Evolutionary conservation across 1,140 invertebrate genomes (phyloP), one percentile per base, ranked within the genome.

Genomic region (Nylanderia fulva): DNA sequence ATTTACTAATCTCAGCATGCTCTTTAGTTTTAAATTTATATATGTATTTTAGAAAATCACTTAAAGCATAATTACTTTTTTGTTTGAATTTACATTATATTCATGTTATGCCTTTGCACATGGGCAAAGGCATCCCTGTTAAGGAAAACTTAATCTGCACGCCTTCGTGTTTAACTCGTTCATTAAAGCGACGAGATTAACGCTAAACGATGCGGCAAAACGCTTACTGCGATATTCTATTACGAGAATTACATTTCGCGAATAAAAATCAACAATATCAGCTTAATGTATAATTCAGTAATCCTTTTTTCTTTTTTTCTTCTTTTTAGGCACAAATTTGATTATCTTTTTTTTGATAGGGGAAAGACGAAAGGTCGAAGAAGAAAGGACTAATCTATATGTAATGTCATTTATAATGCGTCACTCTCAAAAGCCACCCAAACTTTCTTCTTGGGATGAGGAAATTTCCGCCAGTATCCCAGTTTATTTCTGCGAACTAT

Each of bases 121-220:
- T 21, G 42, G 24, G 13, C 21, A 39, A 36, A 39, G n/a, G 56
- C 42, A 52, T 64, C n/a, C 11, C 27, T 27, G 52, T 24, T 21
- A n/a, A n/a, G n/a, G 54, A 45, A 5, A 21, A 39, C 54, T 15
- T 24, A 52, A 68, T 66, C 48, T 27, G 21, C 7, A n/a, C n/a
- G 33, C 8, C 75, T 29, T 33, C 29, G 29, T n/a, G 29, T 63
- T 63, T 21, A 76, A 39, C 29, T 27, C n/a, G 11, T 66, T 54
- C 61, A 21, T 77, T 77, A 52, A 39, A 54, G 39, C 74, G 11
- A 68, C 13, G n/a, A 66, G 21, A 68, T 79, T 36, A 68, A 68
- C 29, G 21, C 24, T 79, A 68, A 68, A 68, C 3, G 63, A n/a
- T 4, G 33, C 2, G 42, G 60, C 36, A 39, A 79, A 27, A 21